Conservation (phyloP, 1,140 invertebrate genomes). For the Bombus pascuorum region DNA sequence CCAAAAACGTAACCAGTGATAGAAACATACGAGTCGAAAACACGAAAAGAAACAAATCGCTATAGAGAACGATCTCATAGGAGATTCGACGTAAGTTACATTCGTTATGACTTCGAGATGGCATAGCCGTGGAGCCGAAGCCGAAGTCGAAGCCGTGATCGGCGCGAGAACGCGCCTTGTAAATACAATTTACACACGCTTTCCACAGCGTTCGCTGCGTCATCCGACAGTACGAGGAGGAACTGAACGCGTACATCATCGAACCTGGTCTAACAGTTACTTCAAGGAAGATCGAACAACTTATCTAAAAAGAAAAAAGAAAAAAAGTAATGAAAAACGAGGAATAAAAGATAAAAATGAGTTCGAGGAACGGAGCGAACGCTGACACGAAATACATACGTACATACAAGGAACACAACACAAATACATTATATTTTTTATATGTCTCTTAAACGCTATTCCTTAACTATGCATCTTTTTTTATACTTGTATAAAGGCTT, state of each 20-base stretch:
- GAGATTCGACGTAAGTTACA: slow-evolving; percentile 31
- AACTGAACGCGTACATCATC: background rate
- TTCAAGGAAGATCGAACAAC: background rate
- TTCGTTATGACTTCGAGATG: slow-evolving; percentile 53
- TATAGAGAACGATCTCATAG: background rate
- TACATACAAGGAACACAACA: slow-evolving; percentile 41
- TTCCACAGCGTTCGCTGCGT: slow-evolving; percentile 49
- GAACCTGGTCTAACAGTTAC: slow-evolving; percentile 7
- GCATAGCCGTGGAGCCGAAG: slow-evolving; percentile 51
- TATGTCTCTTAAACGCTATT: slow-evolving; percentile 70
- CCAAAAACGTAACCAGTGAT: slow-evolving; percentile 42
- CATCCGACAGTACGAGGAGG: slow-evolving; percentile 24
- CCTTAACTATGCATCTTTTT: slow-evolving; percentile 79
- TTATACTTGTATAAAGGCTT: slow-evolving; percentile 83
- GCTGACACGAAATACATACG: slow-evolving; percentile 43
- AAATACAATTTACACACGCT: slow-evolving; percentile 65
- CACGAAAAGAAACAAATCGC: background rate
- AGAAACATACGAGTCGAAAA: slow-evolving; percentile 10
- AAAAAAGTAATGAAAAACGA: background rate
- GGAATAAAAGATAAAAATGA: background rate
- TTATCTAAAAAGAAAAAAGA: background rate
- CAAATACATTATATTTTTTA: slow-evolving; percentile 75
- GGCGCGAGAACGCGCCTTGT: slow-evolving; percentile 70
- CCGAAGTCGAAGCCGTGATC: slow-evolving; percentile 73
- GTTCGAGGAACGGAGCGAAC: slow-evolving; percentile 33